Base-by-base conservation (phyloP, 2,888 invertebrate species). In the Empis livida region DNA sequence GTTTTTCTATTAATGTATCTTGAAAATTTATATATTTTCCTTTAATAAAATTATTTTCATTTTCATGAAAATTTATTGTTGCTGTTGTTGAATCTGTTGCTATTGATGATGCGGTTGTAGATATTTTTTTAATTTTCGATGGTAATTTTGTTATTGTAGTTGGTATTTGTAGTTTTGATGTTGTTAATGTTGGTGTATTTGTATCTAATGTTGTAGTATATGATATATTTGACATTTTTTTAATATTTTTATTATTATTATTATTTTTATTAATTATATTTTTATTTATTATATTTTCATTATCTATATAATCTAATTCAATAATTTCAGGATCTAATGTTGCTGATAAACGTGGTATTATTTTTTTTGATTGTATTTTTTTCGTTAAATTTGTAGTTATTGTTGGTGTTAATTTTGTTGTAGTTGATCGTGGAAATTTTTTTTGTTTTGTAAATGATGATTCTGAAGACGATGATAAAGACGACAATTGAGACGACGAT, bases 401-500 rank as follows among this genome's bases (percentile, higher is more conserved):
- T n/a, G 32, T 5, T 13, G 32, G 5, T 13, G 3, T 13, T 4
- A 32, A n/a, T n/a, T n/a, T n/a, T 13, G 32, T 13, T 32, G 32
- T 9, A 3, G 13, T 3, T 32, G 10, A 13, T 32, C 13, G 32
- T 32, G 32, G 13, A 13, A 13, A 5, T 32, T 10, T 32, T 10
- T 10, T 8, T 13, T 35, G 13, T 45, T 38, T 39, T 45, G 45
- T 27, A n/a, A 27, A 15, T 30, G 27, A 8, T 42, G 44, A 38
- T 27, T 42, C 42, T 31, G 50, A 43, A 48, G 49, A 43, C 47
- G 50, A 49, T 45, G 47, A 48, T 39, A 43, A 44, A 35, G 50
- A 49, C 37, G 47, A 44, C 20, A 46, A 49, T 51, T 52, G 43
- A 44, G 50, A 45, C 50, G 50, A 47, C 48, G 54, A 52, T 42